These are phyloP conservation scores for Arion vulgaris DNA, from an alignment of 1,140 invertebrate species.

Conservation along the genomic window DNA sequence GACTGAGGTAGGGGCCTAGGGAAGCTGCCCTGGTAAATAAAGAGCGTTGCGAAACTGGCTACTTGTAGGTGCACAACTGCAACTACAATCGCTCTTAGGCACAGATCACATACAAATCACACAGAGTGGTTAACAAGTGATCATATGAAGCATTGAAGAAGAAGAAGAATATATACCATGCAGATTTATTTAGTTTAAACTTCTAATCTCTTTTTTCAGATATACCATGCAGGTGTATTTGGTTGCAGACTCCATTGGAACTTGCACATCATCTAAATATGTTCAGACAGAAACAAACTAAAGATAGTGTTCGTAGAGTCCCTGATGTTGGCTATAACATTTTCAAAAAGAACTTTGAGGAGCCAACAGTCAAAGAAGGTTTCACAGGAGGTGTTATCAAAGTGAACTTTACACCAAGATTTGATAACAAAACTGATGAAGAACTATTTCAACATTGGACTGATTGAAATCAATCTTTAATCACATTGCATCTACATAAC, in stretches of 20 bases:
- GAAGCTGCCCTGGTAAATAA: too few species aligned
- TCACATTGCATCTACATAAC: too few species aligned
- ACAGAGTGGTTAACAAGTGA: too few species aligned
- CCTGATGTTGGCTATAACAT: slow-evolving; percentile 84
- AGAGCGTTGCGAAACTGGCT: too few species aligned
- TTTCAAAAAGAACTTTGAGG: slow-evolving; percentile 84
- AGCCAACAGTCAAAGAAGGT: slow-evolving; percentile 84
- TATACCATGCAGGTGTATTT: slow-evolving; percentile 85
- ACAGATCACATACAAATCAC: too few species aligned
- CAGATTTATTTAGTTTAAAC: too few species aligned
- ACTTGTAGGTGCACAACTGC: too few species aligned
- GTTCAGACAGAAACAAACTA: slow-evolving; percentile 80
- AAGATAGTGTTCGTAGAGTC: slow-evolving; percentile 76
- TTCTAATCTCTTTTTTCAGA: slow-evolving; percentile 65
- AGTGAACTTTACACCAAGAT: slow-evolving; percentile 85
- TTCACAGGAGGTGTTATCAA: slow-evolving; percentile 82
- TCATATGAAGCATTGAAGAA: too few species aligned
- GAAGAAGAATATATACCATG: too few species aligned
- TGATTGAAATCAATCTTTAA: neutral
- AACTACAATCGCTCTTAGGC: too few species aligned
- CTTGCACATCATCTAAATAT: slow-evolving; percentile 92
- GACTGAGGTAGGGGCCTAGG: too few species aligned
- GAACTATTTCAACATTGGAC: slow-evolving; percentile 76
- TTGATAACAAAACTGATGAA: slow-evolving; percentile 80
- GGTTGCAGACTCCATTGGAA: slow-evolving; percentile 81